Percentiles rank a stretch among this genome's conserved stretches.
phyloP scores from a whole-genome alignment of 2,888 invertebrate genomes.

The Eumacrocentrus americanus region DNA sequence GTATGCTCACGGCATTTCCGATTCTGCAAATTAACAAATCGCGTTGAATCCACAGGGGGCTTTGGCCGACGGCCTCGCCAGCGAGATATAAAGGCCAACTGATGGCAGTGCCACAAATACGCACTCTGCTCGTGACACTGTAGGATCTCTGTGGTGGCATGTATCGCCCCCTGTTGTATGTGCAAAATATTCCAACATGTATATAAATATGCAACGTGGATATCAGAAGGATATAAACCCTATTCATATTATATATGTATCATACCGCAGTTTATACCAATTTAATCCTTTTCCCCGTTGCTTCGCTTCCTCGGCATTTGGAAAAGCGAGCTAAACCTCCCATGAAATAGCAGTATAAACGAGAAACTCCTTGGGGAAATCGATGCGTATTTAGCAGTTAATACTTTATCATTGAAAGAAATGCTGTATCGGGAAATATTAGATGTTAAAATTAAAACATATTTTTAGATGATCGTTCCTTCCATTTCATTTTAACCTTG shows the following conservation, averaged over 20 bases:
- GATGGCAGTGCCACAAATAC: slow-evolving; percentile 5
- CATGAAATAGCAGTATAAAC: slow-evolving; percentile 32
- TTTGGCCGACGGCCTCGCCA: not conserved
- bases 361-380: slow-evolving; percentile 27
- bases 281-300: slow-evolving; percentile 32
- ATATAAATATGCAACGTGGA: slow-evolving; percentile 20
- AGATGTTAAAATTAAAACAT: no score
- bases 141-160: slow-evolving; percentile 29
- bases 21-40: slow-evolving; percentile 10
- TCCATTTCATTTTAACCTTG: no score
- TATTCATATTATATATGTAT: slow-evolving; percentile 19
- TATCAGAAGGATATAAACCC: not conserved
- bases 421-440: no score
- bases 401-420: no score
- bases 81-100: slow-evolving; percentile 7
- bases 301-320: slow-evolving; percentile 12
- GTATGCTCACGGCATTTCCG: no score
- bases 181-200: slow-evolving; percentile 26
- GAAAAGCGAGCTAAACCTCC: slow-evolving; percentile 14
- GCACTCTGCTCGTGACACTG: slow-evolving; percentile 4
- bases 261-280: slow-evolving; percentile 29
- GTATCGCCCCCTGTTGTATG: no score
- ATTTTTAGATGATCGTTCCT: no score
- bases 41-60: not conserved
- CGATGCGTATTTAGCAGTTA: slow-evolving; percentile 13